Evolutionary conservation across 2,113 vertebrate species (phyloP).

Genomic region (Periophthalmodon schlosseri): DNA sequence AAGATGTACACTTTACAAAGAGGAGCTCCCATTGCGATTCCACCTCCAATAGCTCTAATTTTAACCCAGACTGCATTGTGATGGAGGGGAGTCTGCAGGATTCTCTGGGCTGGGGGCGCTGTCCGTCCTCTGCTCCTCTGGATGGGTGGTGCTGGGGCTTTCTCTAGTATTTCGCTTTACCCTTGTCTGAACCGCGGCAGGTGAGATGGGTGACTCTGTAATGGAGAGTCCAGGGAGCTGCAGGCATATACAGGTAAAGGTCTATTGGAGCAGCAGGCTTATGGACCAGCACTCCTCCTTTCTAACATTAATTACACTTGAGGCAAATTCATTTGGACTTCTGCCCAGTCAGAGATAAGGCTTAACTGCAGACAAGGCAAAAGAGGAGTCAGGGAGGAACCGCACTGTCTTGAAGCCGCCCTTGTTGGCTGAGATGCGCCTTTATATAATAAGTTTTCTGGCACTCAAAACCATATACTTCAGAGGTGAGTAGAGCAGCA

Average conservation of each 20-base stretch:
- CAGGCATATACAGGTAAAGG: constrained; percentile 53
- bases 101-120: constrained; percentile 41
- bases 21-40: constrained; percentile 6
- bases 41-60: constrained; percentile 15
- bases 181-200: constrained; percentile 48
- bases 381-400: constrained; percentile 46
- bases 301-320: constrained; percentile 74
- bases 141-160: constrained; percentile 18
- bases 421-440: constrained; percentile 26
- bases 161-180: constrained; percentile 48
- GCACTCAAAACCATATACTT: constrained; percentile 40
- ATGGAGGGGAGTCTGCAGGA: constrained; percentile 23
- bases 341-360: constrained; percentile 60
- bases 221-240: constrained; percentile 55
- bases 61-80: constrained; percentile 32
- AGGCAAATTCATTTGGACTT: constrained; percentile 71
- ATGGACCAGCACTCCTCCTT: constrained; percentile 45
- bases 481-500: not conserved
- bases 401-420: constrained; percentile 38
- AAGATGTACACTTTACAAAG: constrained; percentile 46
- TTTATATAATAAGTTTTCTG: constrained; percentile 39
- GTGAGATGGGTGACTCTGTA: constrained; percentile 41
- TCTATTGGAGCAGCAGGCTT: constrained; percentile 42
- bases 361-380: constrained; percentile 43
- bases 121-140: constrained; percentile 41